phyloP scores from a whole-genome alignment of 2,888 invertebrate species.

The Eutolmus rufibarbis region DNA sequence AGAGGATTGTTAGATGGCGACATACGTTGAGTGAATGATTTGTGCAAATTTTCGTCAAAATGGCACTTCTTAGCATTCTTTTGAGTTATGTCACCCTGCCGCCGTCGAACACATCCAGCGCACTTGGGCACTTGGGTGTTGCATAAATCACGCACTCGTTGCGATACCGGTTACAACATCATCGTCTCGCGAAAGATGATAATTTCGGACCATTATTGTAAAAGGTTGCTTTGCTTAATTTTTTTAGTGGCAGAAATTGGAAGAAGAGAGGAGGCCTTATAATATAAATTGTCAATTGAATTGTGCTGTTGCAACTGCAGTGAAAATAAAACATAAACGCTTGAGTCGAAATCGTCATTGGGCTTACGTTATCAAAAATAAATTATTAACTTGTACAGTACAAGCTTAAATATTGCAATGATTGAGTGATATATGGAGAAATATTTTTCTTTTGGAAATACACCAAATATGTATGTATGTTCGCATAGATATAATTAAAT shows the following conservation, averaged over 20 bases:
- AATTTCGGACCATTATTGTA: slow-evolving; percentile 23
- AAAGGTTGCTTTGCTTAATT: not conserved
- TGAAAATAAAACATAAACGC: not conserved
- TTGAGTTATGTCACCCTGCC: slow-evolving; percentile 2
- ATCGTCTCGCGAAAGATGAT: not conserved
- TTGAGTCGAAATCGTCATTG: not conserved
- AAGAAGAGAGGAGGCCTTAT: not conserved
- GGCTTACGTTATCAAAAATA: not conserved
- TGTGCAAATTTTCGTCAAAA: slow-evolving; percentile 6
- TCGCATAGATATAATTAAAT: too few relatives aligned
- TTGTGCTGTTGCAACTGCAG: not conserved
- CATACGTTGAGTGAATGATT: slow-evolving; percentile 14
- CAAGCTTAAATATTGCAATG: not conserved
- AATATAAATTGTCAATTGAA: not conserved
- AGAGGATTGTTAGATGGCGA: not conserved
- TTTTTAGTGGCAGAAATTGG: not conserved
- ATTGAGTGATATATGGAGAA: not conserved
- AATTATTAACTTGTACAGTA: not conserved
- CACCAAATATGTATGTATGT: too few relatives aligned
- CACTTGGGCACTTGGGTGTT: not conserved
- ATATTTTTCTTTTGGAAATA: not conserved
- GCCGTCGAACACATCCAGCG: not conserved
- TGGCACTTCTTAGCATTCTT: slow-evolving; percentile 7
- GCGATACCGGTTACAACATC: not conserved
- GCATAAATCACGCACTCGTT: slow-evolving; percentile 11